These are phyloP conservation scores for Paraplagusia blochii DNA, from an alignment of 2,113 vertebrate genomes.

Conservation along the genomic window DNA sequence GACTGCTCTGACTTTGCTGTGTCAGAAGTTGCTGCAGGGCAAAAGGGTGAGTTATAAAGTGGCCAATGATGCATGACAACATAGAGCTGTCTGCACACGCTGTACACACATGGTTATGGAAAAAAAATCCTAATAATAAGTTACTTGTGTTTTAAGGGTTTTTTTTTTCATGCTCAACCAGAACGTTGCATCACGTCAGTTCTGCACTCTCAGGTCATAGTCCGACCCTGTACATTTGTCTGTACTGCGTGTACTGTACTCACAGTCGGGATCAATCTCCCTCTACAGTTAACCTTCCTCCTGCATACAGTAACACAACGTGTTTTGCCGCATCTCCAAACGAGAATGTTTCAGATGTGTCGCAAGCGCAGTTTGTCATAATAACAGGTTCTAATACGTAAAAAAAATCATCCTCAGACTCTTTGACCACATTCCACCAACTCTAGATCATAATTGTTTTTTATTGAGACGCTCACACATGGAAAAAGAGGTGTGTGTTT, in stretches of 20 bases:
- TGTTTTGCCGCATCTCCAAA: neutral
- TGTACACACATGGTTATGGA: no score
- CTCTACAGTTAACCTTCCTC: neutral
- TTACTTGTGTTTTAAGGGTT: no score
- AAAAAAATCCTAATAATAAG: no score
- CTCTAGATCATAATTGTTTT: neutral
- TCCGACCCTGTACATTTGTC: neutral
- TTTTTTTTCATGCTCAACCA: no score
- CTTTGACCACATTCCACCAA: neutral
- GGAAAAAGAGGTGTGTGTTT: neutral
- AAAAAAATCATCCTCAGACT: slow-evolving; percentile 2
- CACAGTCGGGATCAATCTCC: neutral
- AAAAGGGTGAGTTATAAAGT: no score
- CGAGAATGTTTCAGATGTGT: slow-evolving; percentile 5
- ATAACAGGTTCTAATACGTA: slow-evolving; percentile 1
- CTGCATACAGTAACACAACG: neutral
- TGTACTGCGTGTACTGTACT: neutral
- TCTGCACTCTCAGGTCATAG: neutral
- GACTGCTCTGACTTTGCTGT: no score
- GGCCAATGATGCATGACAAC: no score
- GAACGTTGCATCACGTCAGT: no score
- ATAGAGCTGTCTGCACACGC: no score
- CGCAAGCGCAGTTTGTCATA: neutral
- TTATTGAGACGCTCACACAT: slow-evolving; percentile 9
- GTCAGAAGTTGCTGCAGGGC: no score